phyloP scores from a whole-genome alignment of 2,888 invertebrate species.

The Agonum fuliginosum region DNA sequence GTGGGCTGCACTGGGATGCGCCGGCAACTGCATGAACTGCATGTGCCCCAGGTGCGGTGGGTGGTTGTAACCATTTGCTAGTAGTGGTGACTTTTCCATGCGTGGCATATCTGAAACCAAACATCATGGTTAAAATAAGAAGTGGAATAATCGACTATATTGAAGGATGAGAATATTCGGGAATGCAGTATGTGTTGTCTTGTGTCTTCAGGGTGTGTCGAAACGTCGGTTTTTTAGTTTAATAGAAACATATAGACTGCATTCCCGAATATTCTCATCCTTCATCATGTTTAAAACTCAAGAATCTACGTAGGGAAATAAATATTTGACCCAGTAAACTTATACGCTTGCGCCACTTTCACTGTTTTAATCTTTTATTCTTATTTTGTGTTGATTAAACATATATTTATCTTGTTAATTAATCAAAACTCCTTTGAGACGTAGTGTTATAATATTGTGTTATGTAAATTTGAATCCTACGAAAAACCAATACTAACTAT shows the following conservation, averaged over 20 bases:
- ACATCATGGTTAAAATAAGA: background rate
- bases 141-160: too few species aligned
- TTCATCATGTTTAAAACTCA: too few species aligned
- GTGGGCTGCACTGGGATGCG: conserved; percentile 80
- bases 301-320: too few species aligned
- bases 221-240: too few species aligned
- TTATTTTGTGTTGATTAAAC: background rate
- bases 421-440: background rate
- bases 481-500: too few species aligned
- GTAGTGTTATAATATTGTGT: too few species aligned
- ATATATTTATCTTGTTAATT: background rate
- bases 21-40: conserved; percentile 95
- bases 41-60: conserved; percentile 94
- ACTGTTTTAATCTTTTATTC: background rate
- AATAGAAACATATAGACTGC: too few species aligned
- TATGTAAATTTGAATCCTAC: too few species aligned
- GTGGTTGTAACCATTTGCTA: conserved; percentile 96
- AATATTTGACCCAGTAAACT: background rate
- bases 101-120: conserved; percentile 90
- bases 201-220: too few species aligned
- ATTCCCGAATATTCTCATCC: too few species aligned
- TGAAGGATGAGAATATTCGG: too few species aligned
- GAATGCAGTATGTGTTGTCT: too few species aligned
- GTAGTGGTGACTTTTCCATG: conserved; percentile 92
- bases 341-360: background rate